Base-by-base conservation (phyloP, 2,113 vertebrate species). In the Sturnus vulgaris region DNA sequence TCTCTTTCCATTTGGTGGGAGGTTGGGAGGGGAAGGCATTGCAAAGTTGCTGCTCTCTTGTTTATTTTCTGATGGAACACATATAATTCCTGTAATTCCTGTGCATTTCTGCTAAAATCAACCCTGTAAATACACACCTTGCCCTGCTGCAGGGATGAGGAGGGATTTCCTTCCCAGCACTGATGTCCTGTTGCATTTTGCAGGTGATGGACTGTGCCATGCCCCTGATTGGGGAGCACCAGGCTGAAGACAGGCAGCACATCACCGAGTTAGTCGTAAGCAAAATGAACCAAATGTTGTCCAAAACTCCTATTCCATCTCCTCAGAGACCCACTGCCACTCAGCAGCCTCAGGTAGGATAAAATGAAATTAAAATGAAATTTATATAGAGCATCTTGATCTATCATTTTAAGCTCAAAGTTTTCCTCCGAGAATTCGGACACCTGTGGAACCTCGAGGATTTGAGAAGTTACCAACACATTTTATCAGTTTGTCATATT, bases 181-280 rank as follows among this genome's bases (percentile, higher is more conserved):
- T 57, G 52, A 86, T 4, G 46, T 33, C 33, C 30, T 71, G 49
- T 49, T 91, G 69, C 66, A 1, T 86, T 77, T 81, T 75, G 25
- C 96, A 99, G 99, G 99, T 99, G 87, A 98, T 99, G 98, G 99
- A 99, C 87, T 99, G 99, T 55, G 98, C 99, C 44, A 99, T 99
- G 99, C 99, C 98, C 50, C 97, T 99, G 94, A 99, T 99, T 7
- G 99, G 99, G 18, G 99, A 99, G 81, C 99, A 99, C 97, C 99
- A 99, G 96, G 95, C 95, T 8, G 99, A 99, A 80, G 99, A 99
- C 97, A 98, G 98, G 81, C 99, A 99, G 93, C 98, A 99, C 77
- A 99, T 99, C 93, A 98, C 99, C 5, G 99, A 99, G 11, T 97
- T 99, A 59, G 98, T 99, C 18, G 64, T 99, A 97, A 97, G 95